phyloP scores from a whole-genome alignment of 2,888 invertebrate genomes.

The Schizaphis graminum region DNA sequence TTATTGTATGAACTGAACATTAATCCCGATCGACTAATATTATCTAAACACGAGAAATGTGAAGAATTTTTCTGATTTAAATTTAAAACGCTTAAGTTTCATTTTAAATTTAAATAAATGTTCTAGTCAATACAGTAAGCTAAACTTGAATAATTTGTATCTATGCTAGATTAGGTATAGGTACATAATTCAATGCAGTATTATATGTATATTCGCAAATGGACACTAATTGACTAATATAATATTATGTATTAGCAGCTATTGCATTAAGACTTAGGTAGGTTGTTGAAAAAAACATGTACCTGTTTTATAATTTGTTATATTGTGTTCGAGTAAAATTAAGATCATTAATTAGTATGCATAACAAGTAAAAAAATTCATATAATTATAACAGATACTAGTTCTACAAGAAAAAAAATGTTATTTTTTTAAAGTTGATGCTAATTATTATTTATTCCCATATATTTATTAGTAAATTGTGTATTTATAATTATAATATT shows the following conservation, averaged over 20 bases:
- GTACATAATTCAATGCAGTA: neutral
- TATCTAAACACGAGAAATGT: slow-evolving; percentile 81
- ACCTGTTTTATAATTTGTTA: neutral
- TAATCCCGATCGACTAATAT: slow-evolving; percentile 80
- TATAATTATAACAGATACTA: neutral
- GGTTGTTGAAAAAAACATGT: neutral
- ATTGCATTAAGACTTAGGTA: neutral
- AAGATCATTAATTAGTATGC: neutral
- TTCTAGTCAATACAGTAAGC: slow-evolving; percentile 60
- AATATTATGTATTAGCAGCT: neutral
- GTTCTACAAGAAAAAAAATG: neutral
- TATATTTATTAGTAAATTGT: neutral
- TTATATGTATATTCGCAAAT: neutral
- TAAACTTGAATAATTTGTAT: neutral
- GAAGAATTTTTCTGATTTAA: slow-evolving; percentile 46
- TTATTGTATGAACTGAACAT: slow-evolving; percentile 75
- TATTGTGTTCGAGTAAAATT: slow-evolving; percentile 32
- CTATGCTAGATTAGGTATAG: neutral
- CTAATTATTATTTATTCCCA: neutral
- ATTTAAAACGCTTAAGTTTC: no score
- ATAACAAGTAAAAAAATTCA: neutral
- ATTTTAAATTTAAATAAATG: slow-evolving; percentile 14
- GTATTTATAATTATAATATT: neutral
- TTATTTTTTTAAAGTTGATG: neutral
- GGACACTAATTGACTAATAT: neutral